Conservation (phyloP, 2,888 invertebrate species). For the Alcis repandata region DNA sequence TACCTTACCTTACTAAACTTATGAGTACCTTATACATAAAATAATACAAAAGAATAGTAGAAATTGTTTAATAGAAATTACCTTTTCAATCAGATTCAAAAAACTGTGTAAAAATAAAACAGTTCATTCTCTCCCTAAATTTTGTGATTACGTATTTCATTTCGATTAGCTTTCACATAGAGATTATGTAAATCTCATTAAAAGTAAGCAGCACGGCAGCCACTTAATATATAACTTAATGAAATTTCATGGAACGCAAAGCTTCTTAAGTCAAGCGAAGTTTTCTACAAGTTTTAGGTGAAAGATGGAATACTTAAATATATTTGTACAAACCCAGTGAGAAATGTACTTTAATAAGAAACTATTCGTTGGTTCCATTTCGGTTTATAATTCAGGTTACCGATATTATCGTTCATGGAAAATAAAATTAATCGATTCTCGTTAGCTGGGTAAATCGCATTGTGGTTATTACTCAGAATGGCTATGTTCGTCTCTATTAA, state of each 20-base stretch:
- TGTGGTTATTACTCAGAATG: background rate
- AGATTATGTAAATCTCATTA: slow-evolving; percentile 31
- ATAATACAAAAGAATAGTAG: no score
- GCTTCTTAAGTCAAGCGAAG: slow-evolving; percentile 38
- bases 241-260: slow-evolving; percentile 37
- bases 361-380: slow-evolving; percentile 22
- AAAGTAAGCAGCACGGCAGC: slow-evolving; percentile 22
- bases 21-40: no score
- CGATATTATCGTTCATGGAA: background rate
- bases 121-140: background rate
- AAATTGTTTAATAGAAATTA: no score
- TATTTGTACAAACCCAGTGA: slow-evolving; percentile 26
- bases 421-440: background rate
- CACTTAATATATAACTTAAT: slow-evolving; percentile 34
- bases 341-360: slow-evolving; percentile 25
- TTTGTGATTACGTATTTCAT: slow-evolving; percentile 2
- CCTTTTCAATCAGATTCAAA: no score
- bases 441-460: background rate
- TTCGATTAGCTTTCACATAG: slow-evolving; percentile 21
- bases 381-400: slow-evolving; percentile 1
- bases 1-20: no score
- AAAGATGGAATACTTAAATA: slow-evolving; percentile 39
- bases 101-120: background rate
- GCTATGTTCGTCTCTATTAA: no score
- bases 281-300: slow-evolving; percentile 36